These are phyloP conservation scores for Cerastis rubricosa DNA, from an alignment of 2,888 invertebrate genomes.

Conservation along the genomic window DNA sequence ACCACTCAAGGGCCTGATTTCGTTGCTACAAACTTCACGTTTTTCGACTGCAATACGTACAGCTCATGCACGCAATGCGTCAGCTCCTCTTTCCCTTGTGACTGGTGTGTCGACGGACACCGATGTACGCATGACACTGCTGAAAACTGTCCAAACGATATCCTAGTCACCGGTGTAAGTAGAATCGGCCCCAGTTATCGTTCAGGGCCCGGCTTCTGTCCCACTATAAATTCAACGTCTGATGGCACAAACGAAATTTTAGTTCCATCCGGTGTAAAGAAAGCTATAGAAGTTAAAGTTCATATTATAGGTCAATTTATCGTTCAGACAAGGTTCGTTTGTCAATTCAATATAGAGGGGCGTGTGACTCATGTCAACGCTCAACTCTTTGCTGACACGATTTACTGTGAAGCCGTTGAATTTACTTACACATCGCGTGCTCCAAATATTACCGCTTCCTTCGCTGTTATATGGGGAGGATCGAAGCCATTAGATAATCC, in stretches of 20 bases:
- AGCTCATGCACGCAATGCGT: slow-evolving; percentile 99
- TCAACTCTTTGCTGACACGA: slow-evolving; percentile 97
- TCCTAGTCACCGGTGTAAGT: slow-evolving; percentile 97
- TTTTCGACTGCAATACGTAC: slow-evolving; percentile 99
- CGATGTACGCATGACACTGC: slow-evolving; percentile 98
- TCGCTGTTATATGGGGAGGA: slow-evolving; percentile 98
- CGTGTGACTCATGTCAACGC: slow-evolving; percentile 98
- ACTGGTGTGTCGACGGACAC: slow-evolving; percentile 99
- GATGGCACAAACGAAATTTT: slow-evolving; percentile 97
- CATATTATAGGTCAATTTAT: slow-evolving; percentile 99
- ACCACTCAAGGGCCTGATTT: slow-evolving; percentile 98
- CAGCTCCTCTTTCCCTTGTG: slow-evolving; percentile 98
- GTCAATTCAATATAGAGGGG: slow-evolving; percentile 98
- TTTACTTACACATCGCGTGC: slow-evolving; percentile 97
- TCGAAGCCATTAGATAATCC: slow-evolving; percentile 99
- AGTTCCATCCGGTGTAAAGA: slow-evolving; percentile 97
- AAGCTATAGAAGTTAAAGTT: slow-evolving; percentile 97
- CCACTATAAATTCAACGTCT: slow-evolving; percentile 97
- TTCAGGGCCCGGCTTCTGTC: slow-evolving; percentile 98
- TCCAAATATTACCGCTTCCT: slow-evolving; percentile 97
- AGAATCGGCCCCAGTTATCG: slow-evolving; percentile 98
- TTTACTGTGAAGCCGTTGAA: slow-evolving; percentile 98
- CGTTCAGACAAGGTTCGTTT: slow-evolving; percentile 97
- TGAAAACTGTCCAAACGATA: slow-evolving; percentile 98
- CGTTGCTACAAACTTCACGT: slow-evolving; percentile 99